These are phyloP conservation scores for Eristalis intricaria DNA, from an alignment of 2,888 invertebrate genomes.

Conservation along the genomic window DNA sequence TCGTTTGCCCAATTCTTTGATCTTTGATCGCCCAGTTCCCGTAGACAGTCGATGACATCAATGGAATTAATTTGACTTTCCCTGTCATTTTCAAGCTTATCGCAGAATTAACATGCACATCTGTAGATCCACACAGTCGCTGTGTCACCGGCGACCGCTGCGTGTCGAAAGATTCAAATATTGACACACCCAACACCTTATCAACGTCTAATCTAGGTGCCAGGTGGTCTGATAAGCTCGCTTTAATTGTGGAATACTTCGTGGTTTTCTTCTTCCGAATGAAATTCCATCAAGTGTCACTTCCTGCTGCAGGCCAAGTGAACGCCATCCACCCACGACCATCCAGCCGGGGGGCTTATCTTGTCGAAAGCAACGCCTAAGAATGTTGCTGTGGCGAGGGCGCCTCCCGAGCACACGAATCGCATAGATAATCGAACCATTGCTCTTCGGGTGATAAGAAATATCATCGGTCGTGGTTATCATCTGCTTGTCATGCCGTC, in stretches of 20 bases:
- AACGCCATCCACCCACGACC: constrained; percentile 41
- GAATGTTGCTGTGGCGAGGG: not conserved
- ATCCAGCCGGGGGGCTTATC: not conserved
- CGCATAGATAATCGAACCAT: constrained; percentile 37
- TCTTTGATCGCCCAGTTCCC: no score
- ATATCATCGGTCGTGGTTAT: constrained; percentile 30
- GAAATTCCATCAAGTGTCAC: constrained; percentile 38
- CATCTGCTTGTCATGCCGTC: constrained; percentile 16
- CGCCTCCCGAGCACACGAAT: not conserved
- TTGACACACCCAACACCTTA: constrained; percentile 44
- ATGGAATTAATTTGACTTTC: no score
- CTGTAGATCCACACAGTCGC: no score
- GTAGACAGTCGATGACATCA: no score
- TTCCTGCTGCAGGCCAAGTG: constrained; percentile 40
- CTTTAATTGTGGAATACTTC: not conserved
- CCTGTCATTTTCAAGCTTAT: no score
- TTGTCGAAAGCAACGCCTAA: not conserved
- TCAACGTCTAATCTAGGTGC: constrained; percentile 19
- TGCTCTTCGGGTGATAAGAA: constrained; percentile 48
- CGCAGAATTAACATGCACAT: no score
- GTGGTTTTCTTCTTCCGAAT: constrained; percentile 6
- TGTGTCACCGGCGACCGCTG: not conserved
- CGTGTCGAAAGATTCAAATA: constrained; percentile 5
- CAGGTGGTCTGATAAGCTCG: constrained; percentile 55
- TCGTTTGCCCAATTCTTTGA: no score